Base-by-base conservation (phyloP, 2,888 invertebrate genomes). In the Biston betularia region DNA sequence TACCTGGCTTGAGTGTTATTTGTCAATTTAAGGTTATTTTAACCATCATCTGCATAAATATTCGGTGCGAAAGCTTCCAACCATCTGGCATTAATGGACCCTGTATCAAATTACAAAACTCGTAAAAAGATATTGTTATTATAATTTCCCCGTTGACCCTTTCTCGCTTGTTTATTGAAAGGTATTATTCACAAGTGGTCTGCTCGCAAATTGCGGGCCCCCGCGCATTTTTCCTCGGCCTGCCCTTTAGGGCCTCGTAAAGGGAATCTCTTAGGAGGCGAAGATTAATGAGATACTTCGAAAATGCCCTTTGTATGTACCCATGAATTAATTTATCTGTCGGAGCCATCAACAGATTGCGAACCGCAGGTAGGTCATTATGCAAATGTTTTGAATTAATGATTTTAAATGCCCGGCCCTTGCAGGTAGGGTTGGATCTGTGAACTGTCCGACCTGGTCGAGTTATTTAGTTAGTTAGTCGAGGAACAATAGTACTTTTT, bases 281-380 rank as follows among this genome's bases (percentile, higher is more conserved):
- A 78, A 81, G 82, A 85, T 84, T 82, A 83, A 86, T 82, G 79
- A 78, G 77, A 69, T 78, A 72, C 75, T 76, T 73, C 77, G 72
- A 71, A 74, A 73, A 77, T 75, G 73, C 75, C 75, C 76, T 80
- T 80, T 81, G 76, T 80, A 73, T 73, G 76, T 72, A 74, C 68
- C 78, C 55, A 79, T 81, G 81, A 82, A 83, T 82, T 80, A 78
- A 83, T 80, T 81, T 77, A 76, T 75, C 69, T 63, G 67, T 66
- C 53, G 49, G 63, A 62, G 72, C 72, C 62, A 73, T 75, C 73
- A 63, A 45, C 64, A 69, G 70, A 65, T 71, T 67, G 61, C 68
- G 55, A 62, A 49, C 53, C 68, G 59, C 68, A 66, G 69, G 71
- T 70, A 65, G 49, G 49, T 58, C 57, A 68, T 68, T 69, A 73